phyloP scores from a whole-genome alignment of 1,140 invertebrate species.

The Dreissena rostriformis region DNA sequence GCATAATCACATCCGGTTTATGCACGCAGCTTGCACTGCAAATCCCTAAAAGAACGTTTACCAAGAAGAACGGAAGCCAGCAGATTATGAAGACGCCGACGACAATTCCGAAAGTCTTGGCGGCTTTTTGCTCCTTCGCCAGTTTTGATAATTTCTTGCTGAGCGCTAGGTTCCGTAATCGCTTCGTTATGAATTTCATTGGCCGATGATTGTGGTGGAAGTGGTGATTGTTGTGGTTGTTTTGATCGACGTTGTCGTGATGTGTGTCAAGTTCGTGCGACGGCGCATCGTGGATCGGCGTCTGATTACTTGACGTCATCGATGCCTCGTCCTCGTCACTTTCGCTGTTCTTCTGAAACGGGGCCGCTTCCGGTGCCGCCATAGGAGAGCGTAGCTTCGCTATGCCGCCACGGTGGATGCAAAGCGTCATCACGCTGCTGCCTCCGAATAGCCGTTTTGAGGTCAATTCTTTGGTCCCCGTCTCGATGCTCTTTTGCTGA shows the following conservation, averaged over 20 bases:
- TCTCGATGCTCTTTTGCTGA: conserved; percentile 75
- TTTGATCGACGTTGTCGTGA: background rate
- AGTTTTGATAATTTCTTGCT: too few relatives aligned
- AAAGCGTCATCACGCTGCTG: conserved; percentile 76
- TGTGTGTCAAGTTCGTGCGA: background rate
- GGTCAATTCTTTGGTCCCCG: conserved; percentile 70
- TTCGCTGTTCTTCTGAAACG: conserved; percentile 44
- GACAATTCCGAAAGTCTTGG: too few relatives aligned
- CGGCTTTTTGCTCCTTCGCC: too few relatives aligned
- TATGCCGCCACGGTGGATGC: conserved; percentile 78
- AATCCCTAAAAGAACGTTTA: too few relatives aligned
- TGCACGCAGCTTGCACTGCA: too few relatives aligned
- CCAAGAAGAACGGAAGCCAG: too few relatives aligned
- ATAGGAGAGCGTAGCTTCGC: too few relatives aligned
- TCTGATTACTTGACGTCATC: conserved; percentile 55
- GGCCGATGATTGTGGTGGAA: too few relatives aligned
- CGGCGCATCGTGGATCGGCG: conserved; percentile 55
- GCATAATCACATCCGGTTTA: too few relatives aligned
- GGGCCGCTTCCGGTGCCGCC: conserved; percentile 8
- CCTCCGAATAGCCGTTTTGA: conserved; percentile 67
- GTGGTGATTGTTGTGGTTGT: conserved; percentile 26
- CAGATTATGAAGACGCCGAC: too few relatives aligned
- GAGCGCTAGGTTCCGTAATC: too few relatives aligned
- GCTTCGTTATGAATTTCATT: too few relatives aligned
- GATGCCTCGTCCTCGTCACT: conserved; percentile 25